Evolutionary conservation across 1,140 invertebrate species (phyloP).

Genomic region (Latrodectus geometricus): DNA sequence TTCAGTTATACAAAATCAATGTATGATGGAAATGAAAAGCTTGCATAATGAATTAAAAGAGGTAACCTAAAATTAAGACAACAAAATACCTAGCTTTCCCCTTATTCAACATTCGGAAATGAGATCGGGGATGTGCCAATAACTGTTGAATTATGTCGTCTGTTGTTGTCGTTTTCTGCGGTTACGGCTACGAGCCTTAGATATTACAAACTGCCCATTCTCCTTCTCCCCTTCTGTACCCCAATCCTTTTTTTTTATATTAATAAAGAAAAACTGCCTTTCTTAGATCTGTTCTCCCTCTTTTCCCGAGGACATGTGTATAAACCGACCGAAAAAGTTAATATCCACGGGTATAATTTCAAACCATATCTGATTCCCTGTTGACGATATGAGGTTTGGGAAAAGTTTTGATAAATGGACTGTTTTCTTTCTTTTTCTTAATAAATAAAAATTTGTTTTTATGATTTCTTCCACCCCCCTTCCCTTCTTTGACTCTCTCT

Average conservation of each 20-base stretch:
- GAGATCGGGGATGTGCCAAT: constrained; percentile 57
- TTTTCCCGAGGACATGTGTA: not conserved
- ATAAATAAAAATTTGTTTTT: not conserved
- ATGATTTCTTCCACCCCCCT: not conserved
- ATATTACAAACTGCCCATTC: constrained; percentile 47
- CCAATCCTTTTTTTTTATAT: constrained; percentile 25
- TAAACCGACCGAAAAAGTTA: constrained; percentile 21
- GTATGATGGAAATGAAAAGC: not conserved
- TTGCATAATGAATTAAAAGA: not conserved
- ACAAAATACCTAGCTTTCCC: not conserved
- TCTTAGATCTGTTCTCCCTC: not conserved
- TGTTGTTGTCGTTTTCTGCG: constrained; percentile 52
- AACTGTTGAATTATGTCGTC: constrained; percentile 57
- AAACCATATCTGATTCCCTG: constrained; percentile 15
- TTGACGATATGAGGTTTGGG: not conserved
- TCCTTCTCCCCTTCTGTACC: not conserved
- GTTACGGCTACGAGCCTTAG: constrained; percentile 23
- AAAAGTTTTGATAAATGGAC: constrained; percentile 41
- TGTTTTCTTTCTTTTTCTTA: constrained; percentile 19
- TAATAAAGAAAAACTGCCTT: constrained; percentile 41
- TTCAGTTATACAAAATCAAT: not conserved
- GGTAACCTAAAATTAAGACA: not conserved
- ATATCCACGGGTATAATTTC: constrained; percentile 44
- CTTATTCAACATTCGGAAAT: constrained; percentile 39
- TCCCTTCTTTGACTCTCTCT: not conserved